A percentile compares a stretch with the other conserved stretches of the same genome.
Evolutionary conservation across 2,797 vertebrate genomes (phyloP).

Genomic region (Sylvilagus floridanus): DNA sequence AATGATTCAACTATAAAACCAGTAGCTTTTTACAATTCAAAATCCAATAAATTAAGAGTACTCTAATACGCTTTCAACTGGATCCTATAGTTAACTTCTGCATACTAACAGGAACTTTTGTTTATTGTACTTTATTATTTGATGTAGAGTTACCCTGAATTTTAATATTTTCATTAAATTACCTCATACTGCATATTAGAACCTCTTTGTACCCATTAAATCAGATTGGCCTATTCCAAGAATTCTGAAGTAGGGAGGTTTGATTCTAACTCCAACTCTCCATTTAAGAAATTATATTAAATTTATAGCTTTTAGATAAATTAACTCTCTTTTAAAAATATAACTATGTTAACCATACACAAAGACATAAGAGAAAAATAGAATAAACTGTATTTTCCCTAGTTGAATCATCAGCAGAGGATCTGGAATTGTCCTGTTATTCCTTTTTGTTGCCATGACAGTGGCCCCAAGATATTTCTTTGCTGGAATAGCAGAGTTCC

Average conservation of each 20-base stretch:
- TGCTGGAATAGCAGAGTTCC: not conserved
- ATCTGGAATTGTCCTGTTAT: not conserved
- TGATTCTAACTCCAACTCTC: not conserved
- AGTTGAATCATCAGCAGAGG: not conserved
- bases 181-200: not conserved
- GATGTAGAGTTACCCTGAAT: not conserved
- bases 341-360: not conserved
- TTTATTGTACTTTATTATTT: constrained; percentile 19
- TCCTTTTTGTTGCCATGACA: not conserved
- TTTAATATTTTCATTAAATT: constrained; percentile 57
- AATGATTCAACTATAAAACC: constrained; percentile 17
- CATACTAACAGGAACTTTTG: not conserved
- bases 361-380: not conserved
- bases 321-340: not conserved
- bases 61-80: constrained; percentile 3
- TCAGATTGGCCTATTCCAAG: not conserved
- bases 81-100: not conserved
- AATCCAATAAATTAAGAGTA: constrained; percentile 54
- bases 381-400: not conserved
- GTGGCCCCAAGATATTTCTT: not conserved
- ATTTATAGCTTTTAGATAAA: not conserved
- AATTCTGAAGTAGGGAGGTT: constrained; percentile 28
- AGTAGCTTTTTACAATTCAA: constrained; percentile 50
- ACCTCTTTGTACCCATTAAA: not conserved
- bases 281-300: not conserved